These are phyloP conservation scores for Drosophila prosaltans DNA, from an alignment of 1,140 invertebrate genomes.

Conservation along the genomic window DNA sequence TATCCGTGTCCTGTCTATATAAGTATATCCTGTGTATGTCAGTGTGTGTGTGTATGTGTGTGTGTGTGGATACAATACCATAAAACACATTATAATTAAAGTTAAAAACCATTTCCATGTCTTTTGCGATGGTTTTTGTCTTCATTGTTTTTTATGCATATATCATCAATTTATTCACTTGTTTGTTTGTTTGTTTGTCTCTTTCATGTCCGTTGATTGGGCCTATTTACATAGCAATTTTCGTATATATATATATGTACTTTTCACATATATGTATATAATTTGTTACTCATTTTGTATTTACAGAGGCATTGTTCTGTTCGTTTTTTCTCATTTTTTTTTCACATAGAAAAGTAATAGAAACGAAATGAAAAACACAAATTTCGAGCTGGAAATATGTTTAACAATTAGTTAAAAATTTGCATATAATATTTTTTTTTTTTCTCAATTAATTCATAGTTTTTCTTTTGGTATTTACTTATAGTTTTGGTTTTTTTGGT, in stretches of 20 bases:
- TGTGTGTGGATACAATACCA: constrained; percentile 58
- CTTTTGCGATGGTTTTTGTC: constrained; percentile 9
- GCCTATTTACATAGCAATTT: constrained; percentile 72
- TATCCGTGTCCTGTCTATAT: constrained; percentile 20
- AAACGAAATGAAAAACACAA: constrained; percentile 26
- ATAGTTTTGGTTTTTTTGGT: constrained; percentile 42
- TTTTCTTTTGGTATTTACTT: constrained; percentile 30
- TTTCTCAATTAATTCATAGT: constrained; percentile 58
- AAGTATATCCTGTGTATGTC: background rate
- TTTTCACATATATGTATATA: constrained; percentile 19
- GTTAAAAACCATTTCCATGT: constrained; percentile 62
- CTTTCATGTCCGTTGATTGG: constrained; percentile 23
- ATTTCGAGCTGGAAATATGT: constrained; percentile 18
- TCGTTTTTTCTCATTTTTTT: constrained; percentile 38
- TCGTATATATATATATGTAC: constrained; percentile 35
- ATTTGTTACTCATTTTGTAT: constrained; percentile 48
- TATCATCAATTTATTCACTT: constrained; percentile 21
- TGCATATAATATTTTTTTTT: constrained; percentile 20
- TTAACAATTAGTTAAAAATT: constrained; percentile 26
- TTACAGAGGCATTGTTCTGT: constrained; percentile 62
- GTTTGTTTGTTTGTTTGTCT: constrained; percentile 36
- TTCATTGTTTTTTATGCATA: constrained; percentile 20
- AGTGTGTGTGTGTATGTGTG: constrained; percentile 3
- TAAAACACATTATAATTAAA: constrained; percentile 80
- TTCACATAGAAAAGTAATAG: constrained; percentile 44